phyloP scores from a whole-genome alignment of 2,113 vertebrate genomes.

The Ornithorhynchus anatinus region DNA sequence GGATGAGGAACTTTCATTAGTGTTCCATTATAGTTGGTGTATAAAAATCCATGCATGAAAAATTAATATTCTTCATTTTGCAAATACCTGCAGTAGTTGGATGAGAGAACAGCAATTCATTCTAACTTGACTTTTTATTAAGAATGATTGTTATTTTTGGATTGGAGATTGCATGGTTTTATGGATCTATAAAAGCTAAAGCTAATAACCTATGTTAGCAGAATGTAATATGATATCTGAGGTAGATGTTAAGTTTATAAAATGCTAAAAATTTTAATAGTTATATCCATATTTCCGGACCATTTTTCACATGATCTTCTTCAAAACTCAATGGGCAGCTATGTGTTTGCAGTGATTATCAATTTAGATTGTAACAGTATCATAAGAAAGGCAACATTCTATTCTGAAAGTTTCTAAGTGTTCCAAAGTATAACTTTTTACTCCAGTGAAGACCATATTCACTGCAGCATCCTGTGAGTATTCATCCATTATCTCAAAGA shows the following conservation, averaged over 20 bases:
- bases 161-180: constrained; percentile 7
- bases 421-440: background rate
- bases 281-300: background rate
- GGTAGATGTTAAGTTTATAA: background rate
- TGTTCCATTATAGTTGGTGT: background rate
- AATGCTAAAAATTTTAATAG: background rate
- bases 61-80: background rate
- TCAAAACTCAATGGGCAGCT: too few relatives aligned
- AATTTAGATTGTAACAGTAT: background rate
- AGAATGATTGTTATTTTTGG: background rate
- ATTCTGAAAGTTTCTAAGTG: background rate
- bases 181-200: background rate
- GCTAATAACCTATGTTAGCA: background rate
- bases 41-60: background rate
- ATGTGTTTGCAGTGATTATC: too few relatives aligned
- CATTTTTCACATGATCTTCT: background rate
- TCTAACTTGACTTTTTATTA: background rate
- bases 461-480: constrained; percentile 21
- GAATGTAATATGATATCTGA: background rate
- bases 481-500: constrained; percentile 22
- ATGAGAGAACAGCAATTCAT: background rate
- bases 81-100: background rate
- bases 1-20: background rate
- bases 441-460: background rate
- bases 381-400: background rate